Evolutionary conservation across 2,797 vertebrate genomes (phyloP).

Genomic region (Coccyzus lansbergi): DNA sequence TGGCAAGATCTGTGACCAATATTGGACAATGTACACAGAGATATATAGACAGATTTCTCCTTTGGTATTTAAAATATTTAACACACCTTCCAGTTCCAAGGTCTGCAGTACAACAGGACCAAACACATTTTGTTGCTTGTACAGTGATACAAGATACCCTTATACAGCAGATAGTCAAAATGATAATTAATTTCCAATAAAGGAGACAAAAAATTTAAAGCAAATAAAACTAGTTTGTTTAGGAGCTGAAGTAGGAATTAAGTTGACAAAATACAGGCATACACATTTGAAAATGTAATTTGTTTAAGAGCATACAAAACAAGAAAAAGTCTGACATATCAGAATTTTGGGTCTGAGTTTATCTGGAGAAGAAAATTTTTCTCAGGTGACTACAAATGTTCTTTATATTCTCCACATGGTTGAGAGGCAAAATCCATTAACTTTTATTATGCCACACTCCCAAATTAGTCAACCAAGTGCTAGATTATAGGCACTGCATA

Average conservation of each 20-base stretch:
- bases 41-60: neutral
- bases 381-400: neutral
- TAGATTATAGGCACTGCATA: neutral
- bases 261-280: neutral
- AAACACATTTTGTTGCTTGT: neutral
- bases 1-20: neutral
- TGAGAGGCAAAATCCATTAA: slow-evolving; percentile 7
- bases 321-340: neutral
- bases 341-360: neutral
- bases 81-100: neutral
- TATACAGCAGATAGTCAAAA: neutral
- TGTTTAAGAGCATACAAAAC: neutral
- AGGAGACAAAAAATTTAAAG: neutral
- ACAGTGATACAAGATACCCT: neutral
- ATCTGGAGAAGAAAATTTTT: neutral
- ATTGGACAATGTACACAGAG: neutral
- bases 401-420: neutral
- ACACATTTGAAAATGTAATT: neutral
- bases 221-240: neutral
- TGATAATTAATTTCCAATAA: neutral
- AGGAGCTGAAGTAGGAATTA: neutral
- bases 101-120: neutral
- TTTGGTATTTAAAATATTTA: neutral
- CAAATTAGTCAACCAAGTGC: neutral
- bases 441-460: neutral